Conservation (phyloP, 2,113 vertebrate species). For the Campylomormyrus tamandua region DNA sequence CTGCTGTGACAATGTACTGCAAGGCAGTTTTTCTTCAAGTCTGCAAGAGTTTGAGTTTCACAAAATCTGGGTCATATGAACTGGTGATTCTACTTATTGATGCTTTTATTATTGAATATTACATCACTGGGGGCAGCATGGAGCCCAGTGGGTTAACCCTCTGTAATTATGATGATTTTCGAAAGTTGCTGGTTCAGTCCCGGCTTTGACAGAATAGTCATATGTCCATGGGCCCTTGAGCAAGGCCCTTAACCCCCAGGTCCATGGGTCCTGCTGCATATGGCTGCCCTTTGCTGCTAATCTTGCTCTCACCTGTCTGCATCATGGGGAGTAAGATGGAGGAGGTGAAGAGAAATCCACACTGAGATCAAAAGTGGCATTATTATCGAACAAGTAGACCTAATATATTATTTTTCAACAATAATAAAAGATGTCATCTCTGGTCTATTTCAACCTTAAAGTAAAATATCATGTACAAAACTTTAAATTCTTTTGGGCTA, state of each 20-base stretch:
- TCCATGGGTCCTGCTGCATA: neutral
- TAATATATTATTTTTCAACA: neutral
- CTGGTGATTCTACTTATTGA: neutral
- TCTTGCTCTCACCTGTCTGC: neutral
- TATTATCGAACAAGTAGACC: neutral
- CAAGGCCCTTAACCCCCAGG: neutral
- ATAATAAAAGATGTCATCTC: neutral
- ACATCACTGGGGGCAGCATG: neutral
- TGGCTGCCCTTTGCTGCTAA: neutral
- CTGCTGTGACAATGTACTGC: neutral
- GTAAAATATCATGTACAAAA: neutral
- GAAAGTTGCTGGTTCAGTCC: neutral
- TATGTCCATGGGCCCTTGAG: neutral
- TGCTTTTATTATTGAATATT: neutral
- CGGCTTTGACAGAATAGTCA: neutral
- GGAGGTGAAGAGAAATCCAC: neutral
- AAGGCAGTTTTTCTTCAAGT: neutral
- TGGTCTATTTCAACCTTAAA: neutral
- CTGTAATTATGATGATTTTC: neutral
- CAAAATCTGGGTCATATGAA: neutral
- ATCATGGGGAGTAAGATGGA: neutral
- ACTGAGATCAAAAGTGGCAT: neutral
- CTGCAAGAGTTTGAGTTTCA: neutral
- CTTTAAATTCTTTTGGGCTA: neutral
- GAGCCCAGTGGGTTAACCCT: neutral